Base-by-base conservation (phyloP, 2,888 invertebrate species). In the Mythimna ferrago region DNA sequence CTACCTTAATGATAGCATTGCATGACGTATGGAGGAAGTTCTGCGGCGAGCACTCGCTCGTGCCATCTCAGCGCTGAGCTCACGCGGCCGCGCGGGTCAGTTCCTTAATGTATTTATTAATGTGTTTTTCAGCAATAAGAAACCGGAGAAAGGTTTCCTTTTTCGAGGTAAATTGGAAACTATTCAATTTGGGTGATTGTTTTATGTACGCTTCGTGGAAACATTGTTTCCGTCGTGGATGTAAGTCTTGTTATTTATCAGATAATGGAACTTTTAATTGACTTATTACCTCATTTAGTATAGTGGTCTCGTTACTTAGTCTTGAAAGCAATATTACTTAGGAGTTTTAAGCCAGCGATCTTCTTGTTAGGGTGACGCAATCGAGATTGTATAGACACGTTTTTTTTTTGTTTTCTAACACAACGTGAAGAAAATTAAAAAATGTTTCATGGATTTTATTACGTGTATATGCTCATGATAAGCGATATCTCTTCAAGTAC, bases 1-100 rank as follows among this genome's bases (percentile, higher is more conserved):
- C 89, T 89, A 87, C 87, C 89, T 92, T 95, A 95, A 95, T 94
- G 95, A 93, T 93, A 89, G 90, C 89, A 94, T 95, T 90, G 93
- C 93, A 93, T 93, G 93, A 91, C 87, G 90, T 89, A 89, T 87
- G 85, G 62, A 76, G 63, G 63, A 69, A 79, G 75, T 78, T 81
- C 58, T 35, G 62, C 38, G 56, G 41, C 51, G 63, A 57, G 66
- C n/a, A 71, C 67, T 81, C 53, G 64, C 67, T 66, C 70, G 58
- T 71, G 60, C 16, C 60, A 71, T 78, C 71, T 73, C 69, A 71
- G 83, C 66, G 44, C 57, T 53, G 44, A 67, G 48, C 58, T 60
- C 70, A 57, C 41, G 61, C 57, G 74, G 57, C 65, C 32, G 51
- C 26, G 60, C 57, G 74, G 60, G 68, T 44, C 73, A 61, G 62